Evolutionary conservation across 1,140 invertebrate genomes (phyloP), one percentile per base, ranked within the genome.

Genomic region (Cherax destructor): DNA sequence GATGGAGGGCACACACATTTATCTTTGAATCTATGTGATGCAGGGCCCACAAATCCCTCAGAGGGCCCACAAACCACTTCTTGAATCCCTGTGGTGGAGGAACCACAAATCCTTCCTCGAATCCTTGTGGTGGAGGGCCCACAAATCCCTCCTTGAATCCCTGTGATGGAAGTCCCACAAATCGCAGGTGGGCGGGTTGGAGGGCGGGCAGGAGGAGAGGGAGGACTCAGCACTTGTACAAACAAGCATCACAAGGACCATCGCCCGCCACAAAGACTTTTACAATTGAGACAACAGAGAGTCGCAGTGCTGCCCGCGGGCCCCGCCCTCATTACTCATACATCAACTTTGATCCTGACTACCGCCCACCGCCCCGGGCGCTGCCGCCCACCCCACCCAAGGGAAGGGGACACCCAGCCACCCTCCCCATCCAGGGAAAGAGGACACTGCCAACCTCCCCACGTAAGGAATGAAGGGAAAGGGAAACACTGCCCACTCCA

Each of bases 331-430:
- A 87, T 87, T 87, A 87, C 85, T 78, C 74, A 87, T 87, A 87
- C 85, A 87, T 87, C 85, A 87, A 87, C 85, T 87, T 87, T 87
- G 85, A 87, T 87, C 50, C 61, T 87, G 76, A 87, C 85, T 79
- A 87, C 50, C 49, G 47, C 85, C 21, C 56, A 50, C 56, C 52
- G 56, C 83, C 69, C 83, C 83, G 83, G 72, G 83, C 69, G 47
- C 72, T 24, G 83, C 65, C 50, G 41, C 52, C 52, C 80, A 4
- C 7, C 24, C 9, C n/a, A 11, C n/a, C 9, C 9, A 13, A 74
- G 7, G 69, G n/a, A 74, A n/a, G 69, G 69, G 52, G 30, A 41
- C 30, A 56, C 52, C 9, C 52, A 10, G 1, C 1, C 13, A 13
- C 52, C 52, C 52, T 56, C 52, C 13, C 52, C 13, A 9, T 56